Conservation (phyloP, 2,888 invertebrate species). For the Thalpophila matura region DNA sequence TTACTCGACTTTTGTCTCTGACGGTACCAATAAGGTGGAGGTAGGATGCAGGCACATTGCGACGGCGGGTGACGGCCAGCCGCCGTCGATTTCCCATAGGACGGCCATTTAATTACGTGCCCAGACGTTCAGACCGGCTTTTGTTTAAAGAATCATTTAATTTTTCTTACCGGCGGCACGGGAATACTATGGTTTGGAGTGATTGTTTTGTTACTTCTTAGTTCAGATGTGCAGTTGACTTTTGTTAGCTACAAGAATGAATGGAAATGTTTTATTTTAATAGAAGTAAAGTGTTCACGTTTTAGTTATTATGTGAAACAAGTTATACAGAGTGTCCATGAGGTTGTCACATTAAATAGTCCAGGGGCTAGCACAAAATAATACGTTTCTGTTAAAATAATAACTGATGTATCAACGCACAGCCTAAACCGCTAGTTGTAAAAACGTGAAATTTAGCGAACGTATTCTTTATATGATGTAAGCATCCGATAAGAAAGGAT, state of each 20-base stretch:
- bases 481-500: too few relatives aligned
- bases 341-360: too few relatives aligned
- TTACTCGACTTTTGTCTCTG: too few relatives aligned
- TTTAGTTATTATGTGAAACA: conserved; percentile 2
- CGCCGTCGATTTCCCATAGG: conserved; percentile 62
- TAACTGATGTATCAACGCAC: too few relatives aligned
- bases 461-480: too few relatives aligned
- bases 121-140: conserved; percentile 50
- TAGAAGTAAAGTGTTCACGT: neutral
- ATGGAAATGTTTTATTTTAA: conserved; percentile 6
- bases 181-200: conserved; percentile 26
- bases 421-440: too few relatives aligned
- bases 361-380: too few relatives aligned
- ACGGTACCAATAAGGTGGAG: neutral
- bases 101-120: conserved; percentile 62
- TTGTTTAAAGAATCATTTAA: conserved; percentile 64
- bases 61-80: conserved; percentile 57
- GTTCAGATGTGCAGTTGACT: conserved; percentile 14
- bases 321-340: too few relatives aligned
- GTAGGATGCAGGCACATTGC: conserved; percentile 37
- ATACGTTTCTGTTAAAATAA: too few relatives aligned
- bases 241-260: conserved; percentile 8
- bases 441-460: too few relatives aligned
- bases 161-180: conserved; percentile 55
- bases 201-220: conserved; percentile 34